Percentiles rank a stretch among this genome's conserved stretches.
phyloP scores from a whole-genome alignment of 2,113 vertebrate genomes.

The Xiphophorus maculatus region DNA sequence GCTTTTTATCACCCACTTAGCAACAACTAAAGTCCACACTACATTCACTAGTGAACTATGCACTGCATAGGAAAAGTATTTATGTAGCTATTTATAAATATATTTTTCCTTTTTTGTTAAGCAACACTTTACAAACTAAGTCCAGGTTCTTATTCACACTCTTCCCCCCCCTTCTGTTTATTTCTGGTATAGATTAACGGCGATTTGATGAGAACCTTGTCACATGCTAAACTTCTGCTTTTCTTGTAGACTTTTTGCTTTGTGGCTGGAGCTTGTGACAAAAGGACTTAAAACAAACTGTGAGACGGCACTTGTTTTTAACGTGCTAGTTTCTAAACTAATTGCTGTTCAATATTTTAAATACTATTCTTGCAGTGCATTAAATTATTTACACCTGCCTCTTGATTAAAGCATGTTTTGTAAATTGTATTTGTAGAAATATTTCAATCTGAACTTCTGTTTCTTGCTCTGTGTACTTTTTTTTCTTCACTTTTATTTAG shows the following conservation, averaged over 20 bases:
- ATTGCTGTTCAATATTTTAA: conserved; percentile 15
- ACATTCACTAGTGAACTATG: conserved; percentile 56
- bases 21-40: conserved; percentile 57
- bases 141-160: not conserved
- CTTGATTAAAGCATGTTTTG: conserved; percentile 7
- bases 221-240: conserved; percentile 60
- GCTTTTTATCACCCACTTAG: conserved; percentile 26
- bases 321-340: conserved; percentile 15
- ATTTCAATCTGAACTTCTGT: conserved; percentile 27
- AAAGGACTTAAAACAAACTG: conserved; percentile 15
- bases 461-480: conserved; percentile 6
- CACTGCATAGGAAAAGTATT: conserved; percentile 61
- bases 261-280: conserved; percentile 42
- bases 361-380: conserved; percentile 1
- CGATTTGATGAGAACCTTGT: conserved; percentile 27
- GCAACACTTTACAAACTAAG: conserved; percentile 10
- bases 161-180: not conserved
- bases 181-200: conserved; percentile 1
- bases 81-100: conserved; percentile 73
- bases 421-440: conserved; percentile 16
- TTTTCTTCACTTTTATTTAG: conserved; percentile 9
- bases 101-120: conserved; percentile 9
- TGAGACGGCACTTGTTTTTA: conserved; percentile 16
- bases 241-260: conserved; percentile 28
- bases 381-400: conserved; percentile 13